These are phyloP conservation scores for Ameiurus melas DNA, from an alignment of 2,113 vertebrate genomes.

Conservation along the genomic window DNA sequence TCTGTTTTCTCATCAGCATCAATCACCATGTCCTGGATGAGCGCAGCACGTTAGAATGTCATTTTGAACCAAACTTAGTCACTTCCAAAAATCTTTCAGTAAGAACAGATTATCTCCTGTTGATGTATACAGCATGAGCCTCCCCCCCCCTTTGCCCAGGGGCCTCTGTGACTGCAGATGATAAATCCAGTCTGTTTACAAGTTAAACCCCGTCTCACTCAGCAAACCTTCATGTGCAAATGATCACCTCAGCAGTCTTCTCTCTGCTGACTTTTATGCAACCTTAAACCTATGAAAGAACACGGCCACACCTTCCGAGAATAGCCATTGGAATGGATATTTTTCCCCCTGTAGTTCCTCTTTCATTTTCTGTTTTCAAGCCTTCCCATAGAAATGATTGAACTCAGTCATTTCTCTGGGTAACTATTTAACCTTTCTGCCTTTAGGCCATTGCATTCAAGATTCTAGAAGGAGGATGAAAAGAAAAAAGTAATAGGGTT, in stretches of 20 bases:
- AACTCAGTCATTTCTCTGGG: slow-evolving; percentile 50
- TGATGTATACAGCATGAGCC: slow-evolving; percentile 54
- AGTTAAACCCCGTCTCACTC: neutral
- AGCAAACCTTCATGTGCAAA: slow-evolving; percentile 55
- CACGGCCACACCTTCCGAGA: neutral
- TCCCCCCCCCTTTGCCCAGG: slow-evolving; percentile 40
- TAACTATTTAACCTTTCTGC: slow-evolving; percentile 62
- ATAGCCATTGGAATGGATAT: slow-evolving; percentile 20
- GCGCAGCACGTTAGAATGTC: slow-evolving; percentile 65
- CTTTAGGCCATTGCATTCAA: slow-evolving; percentile 59
- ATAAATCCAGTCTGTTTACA: slow-evolving; percentile 33
- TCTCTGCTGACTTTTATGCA: slow-evolving; percentile 17
- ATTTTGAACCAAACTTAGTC: slow-evolving; percentile 50
- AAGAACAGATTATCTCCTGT: slow-evolving; percentile 65
- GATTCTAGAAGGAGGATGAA: slow-evolving; percentile 9
- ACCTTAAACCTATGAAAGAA: neutral
- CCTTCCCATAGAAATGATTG: slow-evolving; percentile 33
- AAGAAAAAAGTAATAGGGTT: slow-evolving; percentile 61
- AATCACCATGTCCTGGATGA: slow-evolving; percentile 58
- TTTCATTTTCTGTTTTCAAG: slow-evolving; percentile 35
- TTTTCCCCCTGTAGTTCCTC: neutral
- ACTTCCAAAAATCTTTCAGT: neutral
- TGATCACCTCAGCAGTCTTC: slow-evolving; percentile 15
- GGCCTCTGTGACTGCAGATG: slow-evolving; percentile 37
- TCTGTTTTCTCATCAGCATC: slow-evolving; percentile 23